Evolutionary conservation across 2,113 vertebrate species (phyloP).

Genomic region (Porphyrio hochstetteri): DNA sequence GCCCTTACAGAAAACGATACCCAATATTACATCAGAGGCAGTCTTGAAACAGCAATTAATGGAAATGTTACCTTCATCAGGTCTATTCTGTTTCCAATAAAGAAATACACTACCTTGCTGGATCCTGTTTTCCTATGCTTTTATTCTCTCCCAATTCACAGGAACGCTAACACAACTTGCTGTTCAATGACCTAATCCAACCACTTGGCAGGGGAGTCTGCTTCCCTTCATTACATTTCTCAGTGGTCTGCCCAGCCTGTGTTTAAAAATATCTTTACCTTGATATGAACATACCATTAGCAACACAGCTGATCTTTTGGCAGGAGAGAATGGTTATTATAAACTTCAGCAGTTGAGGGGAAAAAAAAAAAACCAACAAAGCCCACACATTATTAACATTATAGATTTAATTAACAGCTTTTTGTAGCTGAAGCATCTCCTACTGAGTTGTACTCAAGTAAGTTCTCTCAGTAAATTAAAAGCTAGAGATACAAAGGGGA

Average conservation of each 20-base stretch:
- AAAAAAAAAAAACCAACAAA: background rate
- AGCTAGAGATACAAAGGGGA: background rate
- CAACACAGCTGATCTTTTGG: background rate
- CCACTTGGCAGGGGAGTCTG: background rate
- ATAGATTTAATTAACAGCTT: background rate
- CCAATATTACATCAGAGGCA: background rate
- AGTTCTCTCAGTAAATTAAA: background rate
- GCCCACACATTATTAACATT: background rate
- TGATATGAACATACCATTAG: background rate
- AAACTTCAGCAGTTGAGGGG: background rate
- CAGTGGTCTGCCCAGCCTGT: background rate
- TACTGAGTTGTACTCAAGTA: background rate
- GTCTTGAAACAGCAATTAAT: background rate
- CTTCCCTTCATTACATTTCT: background rate
- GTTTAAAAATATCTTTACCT: background rate
- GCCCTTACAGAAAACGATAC: background rate
- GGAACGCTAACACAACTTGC: background rate
- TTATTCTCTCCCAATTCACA: background rate
- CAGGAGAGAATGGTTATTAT: background rate
- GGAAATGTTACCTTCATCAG: background rate
- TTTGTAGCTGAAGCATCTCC: background rate
- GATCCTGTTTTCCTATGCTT: background rate
- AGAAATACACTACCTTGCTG: background rate
- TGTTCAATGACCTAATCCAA: background rate
- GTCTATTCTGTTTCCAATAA: background rate